Conservation (phyloP, 2,797 vertebrate genomes). For the Rhadinocentrus ornatus region DNA sequence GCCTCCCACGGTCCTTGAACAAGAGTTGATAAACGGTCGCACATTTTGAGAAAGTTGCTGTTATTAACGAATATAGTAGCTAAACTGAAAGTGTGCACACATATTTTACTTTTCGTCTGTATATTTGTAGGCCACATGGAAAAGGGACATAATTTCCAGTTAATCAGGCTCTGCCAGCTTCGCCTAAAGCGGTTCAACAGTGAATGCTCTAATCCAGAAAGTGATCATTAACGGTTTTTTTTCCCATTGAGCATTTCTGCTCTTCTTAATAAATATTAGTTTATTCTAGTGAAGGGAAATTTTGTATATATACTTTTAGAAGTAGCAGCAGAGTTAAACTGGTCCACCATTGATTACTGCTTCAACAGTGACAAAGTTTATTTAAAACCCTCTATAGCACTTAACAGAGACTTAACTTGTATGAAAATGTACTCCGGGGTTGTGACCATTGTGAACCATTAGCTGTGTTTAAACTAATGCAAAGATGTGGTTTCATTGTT, state of each 20-base stretch:
- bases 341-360: background rate
- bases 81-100: background rate
- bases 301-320: background rate
- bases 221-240: too few relatives aligned
- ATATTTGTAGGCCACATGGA: background rate
- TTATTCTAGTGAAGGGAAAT: background rate
- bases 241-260: background rate
- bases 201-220: too few relatives aligned
- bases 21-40: background rate
- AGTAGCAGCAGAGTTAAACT: background rate
- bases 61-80: background rate
- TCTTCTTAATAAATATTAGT: background rate
- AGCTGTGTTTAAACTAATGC: background rate
- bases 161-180: background rate
- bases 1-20: constrained; percentile 1
- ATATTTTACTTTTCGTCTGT: background rate
- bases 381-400: background rate
- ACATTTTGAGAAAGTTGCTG: background rate
- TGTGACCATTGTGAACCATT: background rate
- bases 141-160: background rate
- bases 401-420: background rate
- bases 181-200: background rate
- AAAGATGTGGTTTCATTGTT: constrained; percentile 1
- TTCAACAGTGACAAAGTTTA: constrained; percentile 1
- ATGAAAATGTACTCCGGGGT: background rate